These are phyloP conservation scores for Euproctis similis DNA, from an alignment of 2,888 invertebrate species.

Conservation along the genomic window DNA sequence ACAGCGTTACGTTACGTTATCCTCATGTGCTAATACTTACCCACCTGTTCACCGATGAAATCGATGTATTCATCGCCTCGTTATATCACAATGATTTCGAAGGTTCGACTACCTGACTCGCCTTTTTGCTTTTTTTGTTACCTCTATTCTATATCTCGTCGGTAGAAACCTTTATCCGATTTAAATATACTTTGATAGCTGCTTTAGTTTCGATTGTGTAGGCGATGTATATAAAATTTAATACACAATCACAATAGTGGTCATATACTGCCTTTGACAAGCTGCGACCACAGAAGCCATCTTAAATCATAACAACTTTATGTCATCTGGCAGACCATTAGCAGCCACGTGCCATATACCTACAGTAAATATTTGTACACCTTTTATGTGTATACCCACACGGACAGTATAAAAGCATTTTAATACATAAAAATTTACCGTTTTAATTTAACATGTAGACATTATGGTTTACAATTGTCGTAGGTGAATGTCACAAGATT, in stretches of 20 bases:
- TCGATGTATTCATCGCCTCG: conserved; percentile 49
- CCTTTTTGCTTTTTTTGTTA: conserved; percentile 25
- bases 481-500: conserved; percentile 34
- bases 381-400: conserved; percentile 33
- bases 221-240: conserved; percentile 50
- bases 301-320: conserved; percentile 51
- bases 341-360: conserved; percentile 43
- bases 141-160: conserved; percentile 18
- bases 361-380: conserved; percentile 43
- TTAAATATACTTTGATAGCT: conserved; percentile 32
- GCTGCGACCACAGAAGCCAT: conserved; percentile 32
- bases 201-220: conserved; percentile 50
- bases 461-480: conserved; percentile 29
- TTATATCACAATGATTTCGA: conserved; percentile 59
- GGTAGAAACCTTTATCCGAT: conserved; percentile 31
- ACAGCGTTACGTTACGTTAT: too few relatives aligned
- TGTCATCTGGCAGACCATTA: conserved; percentile 41
- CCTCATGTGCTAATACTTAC: too few relatives aligned
- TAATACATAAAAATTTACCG: conserved; percentile 39
- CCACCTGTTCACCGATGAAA: conserved; percentile 52
- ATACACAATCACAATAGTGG: conserved; percentile 53
- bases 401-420: conserved; percentile 32
- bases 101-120: conserved; percentile 52
- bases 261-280: conserved; percentile 42
- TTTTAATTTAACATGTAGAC: conserved; percentile 48